Conservation (phyloP, 2,888 invertebrate species). For the Pachymerium ferrugineum region DNA sequence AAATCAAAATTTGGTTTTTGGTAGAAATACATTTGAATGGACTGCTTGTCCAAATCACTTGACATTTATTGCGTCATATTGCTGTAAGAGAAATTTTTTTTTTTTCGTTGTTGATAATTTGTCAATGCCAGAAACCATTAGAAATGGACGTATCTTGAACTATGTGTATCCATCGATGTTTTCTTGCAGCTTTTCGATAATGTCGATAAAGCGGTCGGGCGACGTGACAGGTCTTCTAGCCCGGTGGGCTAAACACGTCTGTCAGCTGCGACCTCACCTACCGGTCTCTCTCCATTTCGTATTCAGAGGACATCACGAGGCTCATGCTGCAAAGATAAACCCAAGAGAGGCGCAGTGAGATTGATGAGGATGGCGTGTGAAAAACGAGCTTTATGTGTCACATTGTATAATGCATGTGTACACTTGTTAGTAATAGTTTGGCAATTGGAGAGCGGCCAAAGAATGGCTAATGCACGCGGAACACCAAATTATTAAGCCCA, state of each 20-base stretch:
- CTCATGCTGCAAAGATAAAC: slow-evolving; percentile 13
- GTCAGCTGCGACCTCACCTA: slow-evolving; percentile 13
- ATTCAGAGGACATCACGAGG: neutral
- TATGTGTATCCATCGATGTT: neutral
- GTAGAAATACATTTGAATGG: no score
- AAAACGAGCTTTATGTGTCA: slow-evolving; percentile 13
- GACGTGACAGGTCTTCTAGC: slow-evolving; percentile 13
- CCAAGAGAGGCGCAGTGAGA: slow-evolving; percentile 9
- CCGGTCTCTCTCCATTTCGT: neutral
- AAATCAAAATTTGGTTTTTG: no score
- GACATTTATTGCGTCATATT: no score
- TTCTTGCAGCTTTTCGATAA: neutral
- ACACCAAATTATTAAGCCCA: neutral
- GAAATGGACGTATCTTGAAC: neutral
- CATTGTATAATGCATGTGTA: slow-evolving; percentile 13
- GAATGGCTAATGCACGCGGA: neutral
- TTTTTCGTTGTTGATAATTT: no score
- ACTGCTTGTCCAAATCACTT: no score
- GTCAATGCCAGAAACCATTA: no score
- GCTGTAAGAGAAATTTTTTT: no score
- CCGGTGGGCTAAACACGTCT: slow-evolving; percentile 9
- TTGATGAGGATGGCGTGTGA: neutral
- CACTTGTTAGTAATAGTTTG: slow-evolving; percentile 3
- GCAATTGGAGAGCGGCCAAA: neutral
- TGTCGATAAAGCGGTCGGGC: neutral